Base-by-base conservation (phyloP, 2,797 vertebrate species). In the Hylomyscus alleni region DNA sequence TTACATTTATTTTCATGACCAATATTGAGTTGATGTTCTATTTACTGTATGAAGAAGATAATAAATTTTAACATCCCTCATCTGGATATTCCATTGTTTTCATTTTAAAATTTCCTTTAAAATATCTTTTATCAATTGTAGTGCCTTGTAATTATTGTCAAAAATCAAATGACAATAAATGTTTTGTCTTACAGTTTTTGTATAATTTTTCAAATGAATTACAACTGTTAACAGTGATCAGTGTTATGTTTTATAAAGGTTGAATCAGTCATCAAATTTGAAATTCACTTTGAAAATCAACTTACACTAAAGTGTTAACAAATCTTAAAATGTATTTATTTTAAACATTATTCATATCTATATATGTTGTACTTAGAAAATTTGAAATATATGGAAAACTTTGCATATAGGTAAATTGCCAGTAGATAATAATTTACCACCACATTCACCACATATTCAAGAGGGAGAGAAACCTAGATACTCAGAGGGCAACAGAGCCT, bases 281-380 rank as follows among this genome's bases (percentile, higher is more conserved):
- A 85, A 89, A 77, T 69, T 58, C 1, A 29, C 65, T 82, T 91
- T 81, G 31, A 92, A 93, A 91, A 82, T 58, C 19, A 65, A 37
- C 22, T 87, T 87, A 31, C 31, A 93, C 56, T 93, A 77, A 72
- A 91, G 40, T 93, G 69, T 81, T 56, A 94, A 81, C 40, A 84
- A 60, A 54, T 76, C 58, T 72, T 29, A 89, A 91, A 12, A 17
- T 52, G 54, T 8, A 85, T 85, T 69, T 81, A 20, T 91, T 29
- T 65, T 72, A 24, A 86, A 60, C 44, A 65, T 69, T 80, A 54
- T 80, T 54, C 15, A 82, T 78, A 90, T 50, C 47, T 37, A 47
- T 26, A 34, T 6, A 29, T 76, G 24, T 13, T 65, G 73, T 83
- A 15, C 22, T 34, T 47, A 92, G 60, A 44, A 5, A 90, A 56